Base-by-base conservation (phyloP, 2,888 invertebrate genomes). In the Leptura quadrifasciata region DNA sequence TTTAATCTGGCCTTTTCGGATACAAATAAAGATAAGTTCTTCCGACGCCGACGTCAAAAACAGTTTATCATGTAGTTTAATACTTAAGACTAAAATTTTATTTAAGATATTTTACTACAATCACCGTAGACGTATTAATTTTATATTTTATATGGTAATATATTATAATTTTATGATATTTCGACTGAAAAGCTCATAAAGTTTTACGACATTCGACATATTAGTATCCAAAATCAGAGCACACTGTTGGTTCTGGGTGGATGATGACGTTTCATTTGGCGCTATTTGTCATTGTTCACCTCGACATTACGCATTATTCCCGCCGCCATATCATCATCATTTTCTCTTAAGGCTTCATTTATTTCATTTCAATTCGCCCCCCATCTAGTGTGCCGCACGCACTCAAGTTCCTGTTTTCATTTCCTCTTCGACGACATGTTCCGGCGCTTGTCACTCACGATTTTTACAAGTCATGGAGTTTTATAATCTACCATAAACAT, bases 391-490 rank as follows among this genome's bases (percentile, higher is more conserved):
- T 80, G 77, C 72, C 78, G 84, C 85, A 86, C 87, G 85, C 87
- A 84, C 87, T 85, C 84, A 83, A 78, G 86, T 88, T 88, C 89
- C 89, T 88, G 87, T 89, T 88, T 87, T 87, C 88, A 88, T 89
- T 89, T 89, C 89, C 88, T 86, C 79, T 73, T 84, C 85, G 86
- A 86, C 87, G 86, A 85, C 87, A 83, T 85, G 85, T 87, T 88
- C 87, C 87, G 87, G 87, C 86, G 87, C 80, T 88, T 89, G 89
- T 89, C 89, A 89, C 89, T 89, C 88, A 88, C 83, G 84, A 89
- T 89, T 89, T 89, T 89, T 88, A 89, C 89, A 89, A 89, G 88
- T 89, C 89, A 89, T 89, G 88, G 87, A 89, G 85, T 89, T 89
- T 89, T 89, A 89, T 89, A 89, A 88, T 89, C 88, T 84, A 81